Evolutionary conservation across 2,888 invertebrate genomes (phyloP).

Genomic region (Drosophila meridionalis): DNA sequence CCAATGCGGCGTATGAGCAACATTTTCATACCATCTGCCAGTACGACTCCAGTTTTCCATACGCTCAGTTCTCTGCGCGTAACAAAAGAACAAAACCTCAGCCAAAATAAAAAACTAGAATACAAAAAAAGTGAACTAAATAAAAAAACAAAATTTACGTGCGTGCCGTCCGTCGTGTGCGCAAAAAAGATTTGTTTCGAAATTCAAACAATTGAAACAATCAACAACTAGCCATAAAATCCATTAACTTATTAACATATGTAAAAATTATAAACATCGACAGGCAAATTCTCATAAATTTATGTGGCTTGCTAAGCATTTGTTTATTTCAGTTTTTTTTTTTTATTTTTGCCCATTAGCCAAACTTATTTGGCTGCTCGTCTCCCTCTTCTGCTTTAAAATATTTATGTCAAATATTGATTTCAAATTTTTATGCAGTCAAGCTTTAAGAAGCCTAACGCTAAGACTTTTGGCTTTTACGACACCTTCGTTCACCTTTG

Average conservation of each 20-base stretch:
- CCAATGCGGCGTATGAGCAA: slow-evolving; percentile 73
- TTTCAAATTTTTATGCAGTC: slow-evolving; percentile 44
- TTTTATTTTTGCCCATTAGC: neutral
- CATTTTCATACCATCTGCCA: slow-evolving; percentile 41
- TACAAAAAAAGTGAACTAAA: slow-evolving; percentile 25
- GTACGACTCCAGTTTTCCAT: slow-evolving; percentile 72
- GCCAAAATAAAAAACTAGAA: slow-evolving; percentile 7
- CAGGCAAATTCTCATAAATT: slow-evolving; percentile 35
- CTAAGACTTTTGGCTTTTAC: slow-evolving; percentile 29
- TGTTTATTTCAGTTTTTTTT: neutral
- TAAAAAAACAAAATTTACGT: slow-evolving; percentile 36
- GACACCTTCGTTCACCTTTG: slow-evolving; percentile 26
- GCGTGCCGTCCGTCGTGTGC: slow-evolving; percentile 47
- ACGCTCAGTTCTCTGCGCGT: slow-evolving; percentile 64
- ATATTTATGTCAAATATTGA: slow-evolving; percentile 75
- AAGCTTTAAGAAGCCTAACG: slow-evolving; percentile 24
- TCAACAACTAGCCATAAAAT: slow-evolving; percentile 61
- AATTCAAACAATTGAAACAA: slow-evolving; percentile 36
- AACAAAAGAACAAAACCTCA: slow-evolving; percentile 3
- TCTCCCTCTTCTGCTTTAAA: slow-evolving; percentile 19
- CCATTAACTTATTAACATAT: slow-evolving; percentile 63
- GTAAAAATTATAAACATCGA: slow-evolving; percentile 65
- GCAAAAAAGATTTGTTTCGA: slow-evolving; percentile 44
- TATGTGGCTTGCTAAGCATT: slow-evolving; percentile 21
- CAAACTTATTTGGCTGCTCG: neutral